A percentile compares a stretch with the other conserved stretches of the same genome.
phyloP scores from a whole-genome alignment of 2,797 vertebrate species.

The Lophius americanus region DNA sequence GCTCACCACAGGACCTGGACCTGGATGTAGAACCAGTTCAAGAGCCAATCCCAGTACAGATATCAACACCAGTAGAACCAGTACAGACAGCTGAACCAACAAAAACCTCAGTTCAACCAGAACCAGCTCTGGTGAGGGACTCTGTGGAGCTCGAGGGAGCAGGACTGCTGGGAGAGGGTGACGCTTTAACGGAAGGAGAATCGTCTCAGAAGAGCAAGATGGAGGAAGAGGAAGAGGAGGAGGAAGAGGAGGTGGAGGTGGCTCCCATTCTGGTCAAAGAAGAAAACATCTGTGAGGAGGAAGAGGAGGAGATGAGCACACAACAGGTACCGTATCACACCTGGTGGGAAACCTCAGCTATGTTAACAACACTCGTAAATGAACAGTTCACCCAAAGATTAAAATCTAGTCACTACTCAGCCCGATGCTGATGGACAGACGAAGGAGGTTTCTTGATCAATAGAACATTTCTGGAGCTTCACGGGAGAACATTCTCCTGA shows the following conservation, averaged over 20 bases:
- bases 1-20: slow-evolving; percentile 12
- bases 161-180: slow-evolving; percentile 43
- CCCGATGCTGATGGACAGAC: too few relatives aligned
- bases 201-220: slow-evolving; percentile 25
- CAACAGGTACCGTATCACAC: slow-evolving; percentile 71
- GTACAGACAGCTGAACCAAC: neutral
- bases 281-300: slow-evolving; percentile 24
- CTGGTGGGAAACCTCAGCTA: neutral
- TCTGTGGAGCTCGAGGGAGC: slow-evolving; percentile 24
- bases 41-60: slow-evolving; percentile 7
- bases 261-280: slow-evolving; percentile 43
- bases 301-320: slow-evolving; percentile 66
- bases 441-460: too few relatives aligned
- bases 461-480: too few relatives aligned
- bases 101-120: neutral
- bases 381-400: too few relatives aligned
- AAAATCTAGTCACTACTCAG: too few relatives aligned
- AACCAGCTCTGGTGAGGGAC: slow-evolving; percentile 12
- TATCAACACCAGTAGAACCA: slow-evolving; percentile 9
- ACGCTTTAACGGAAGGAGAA: slow-evolving; percentile 11
- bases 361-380: too few relatives aligned
- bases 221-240: neutral
- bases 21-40: slow-evolving; percentile 21
- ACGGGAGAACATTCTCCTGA: too few relatives aligned
- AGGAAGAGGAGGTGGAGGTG: neutral